These are phyloP conservation scores for Nannospalax galili DNA, from an alignment of 2,113 vertebrate species.

Conservation along the genomic window DNA sequence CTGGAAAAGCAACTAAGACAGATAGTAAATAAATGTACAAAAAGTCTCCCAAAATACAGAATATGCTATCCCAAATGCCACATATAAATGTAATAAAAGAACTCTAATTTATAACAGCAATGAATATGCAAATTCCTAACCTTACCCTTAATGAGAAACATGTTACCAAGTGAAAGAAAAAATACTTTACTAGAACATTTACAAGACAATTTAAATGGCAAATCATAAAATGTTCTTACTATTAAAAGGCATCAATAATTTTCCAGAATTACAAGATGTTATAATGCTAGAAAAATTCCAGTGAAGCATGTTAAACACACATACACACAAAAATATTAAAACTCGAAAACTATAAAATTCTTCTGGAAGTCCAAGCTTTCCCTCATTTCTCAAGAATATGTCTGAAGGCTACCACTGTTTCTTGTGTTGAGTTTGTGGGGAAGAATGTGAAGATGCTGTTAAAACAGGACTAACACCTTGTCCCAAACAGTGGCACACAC, in stretches of 20 bases:
- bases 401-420: background rate
- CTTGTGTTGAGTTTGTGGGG: background rate
- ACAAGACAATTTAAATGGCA: background rate
- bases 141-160: conserved; percentile 36
- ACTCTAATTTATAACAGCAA: background rate
- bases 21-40: background rate
- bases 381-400: background rate
- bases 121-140: conserved; percentile 9
- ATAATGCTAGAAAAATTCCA: conserved; percentile 32
- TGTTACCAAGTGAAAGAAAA: background rate
- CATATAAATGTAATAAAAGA: conserved; percentile 9
- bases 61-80: background rate
- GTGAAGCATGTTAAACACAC: background rate
- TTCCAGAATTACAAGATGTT: background rate
- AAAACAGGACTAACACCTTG: background rate
- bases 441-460: background rate
- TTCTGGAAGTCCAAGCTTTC: background rate
- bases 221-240: conserved; percentile 11
- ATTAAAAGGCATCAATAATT: conserved; percentile 19
- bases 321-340: background rate
- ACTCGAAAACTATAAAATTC: background rate
- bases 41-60: background rate
- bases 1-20: background rate
- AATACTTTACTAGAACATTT: background rate
- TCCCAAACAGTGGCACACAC: background rate